These are phyloP conservation scores for Rhopalosiphum padi DNA, from an alignment of 1,140 invertebrate genomes.

Conservation along the genomic window DNA sequence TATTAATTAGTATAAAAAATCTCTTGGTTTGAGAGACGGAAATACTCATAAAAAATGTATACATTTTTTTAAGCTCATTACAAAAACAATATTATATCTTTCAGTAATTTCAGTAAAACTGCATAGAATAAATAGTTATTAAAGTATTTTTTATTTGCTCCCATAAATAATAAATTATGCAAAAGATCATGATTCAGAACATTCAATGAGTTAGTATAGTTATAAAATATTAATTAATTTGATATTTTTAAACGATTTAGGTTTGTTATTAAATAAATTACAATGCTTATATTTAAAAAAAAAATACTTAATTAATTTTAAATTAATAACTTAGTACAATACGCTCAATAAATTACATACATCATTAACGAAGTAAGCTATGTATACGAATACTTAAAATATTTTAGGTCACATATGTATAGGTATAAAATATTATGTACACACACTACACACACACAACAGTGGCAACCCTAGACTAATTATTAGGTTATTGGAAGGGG, in stretches of 20 bases:
- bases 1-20: background rate
- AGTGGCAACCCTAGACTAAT: no score
- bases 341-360: background rate
- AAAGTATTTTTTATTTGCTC: background rate
- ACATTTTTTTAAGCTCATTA: background rate
- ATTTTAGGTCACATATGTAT: no score
- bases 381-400: no score
- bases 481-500: no score
- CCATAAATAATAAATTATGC: background rate
- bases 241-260: background rate
- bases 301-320: background rate
- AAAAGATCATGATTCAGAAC: background rate
- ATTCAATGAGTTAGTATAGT: background rate
- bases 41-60: background rate
- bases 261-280: background rate
- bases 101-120: background rate
- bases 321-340: no score
- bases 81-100: background rate
- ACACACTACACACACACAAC: no score
- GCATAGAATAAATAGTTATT: background rate
- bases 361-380: background rate
- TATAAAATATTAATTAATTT: background rate
- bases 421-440: no score
- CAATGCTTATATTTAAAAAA: background rate
- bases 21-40: background rate